phyloP scores from a whole-genome alignment of 1,140 invertebrate species.

The Drosophila sucinea region DNA sequence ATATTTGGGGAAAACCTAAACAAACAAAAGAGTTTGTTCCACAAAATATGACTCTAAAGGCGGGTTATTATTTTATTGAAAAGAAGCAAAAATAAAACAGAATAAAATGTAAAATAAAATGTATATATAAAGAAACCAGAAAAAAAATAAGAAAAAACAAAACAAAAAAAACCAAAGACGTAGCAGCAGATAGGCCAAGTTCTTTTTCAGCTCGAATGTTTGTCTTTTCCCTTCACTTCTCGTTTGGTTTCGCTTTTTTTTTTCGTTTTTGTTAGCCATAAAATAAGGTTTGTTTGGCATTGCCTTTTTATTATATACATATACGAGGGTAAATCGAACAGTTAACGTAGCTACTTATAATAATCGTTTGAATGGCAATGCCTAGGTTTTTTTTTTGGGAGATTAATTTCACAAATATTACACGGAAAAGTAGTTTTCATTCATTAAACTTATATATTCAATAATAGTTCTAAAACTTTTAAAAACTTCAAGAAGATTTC shows the following conservation, averaged over 20 bases:
- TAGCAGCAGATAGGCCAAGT: conserved; percentile 4
- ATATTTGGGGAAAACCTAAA: conserved; percentile 17
- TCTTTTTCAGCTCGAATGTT: conserved; percentile 14
- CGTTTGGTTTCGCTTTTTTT: conserved; percentile 40
- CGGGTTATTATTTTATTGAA: conserved; percentile 42
- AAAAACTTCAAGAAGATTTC: too few species aligned
- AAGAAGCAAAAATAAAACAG: conserved; percentile 31
- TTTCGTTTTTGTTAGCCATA: conserved; percentile 70
- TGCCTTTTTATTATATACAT: conserved; percentile 60
- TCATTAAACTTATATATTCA: too few species aligned
- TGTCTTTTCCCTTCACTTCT: conserved; percentile 22
- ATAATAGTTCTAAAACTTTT: too few species aligned
- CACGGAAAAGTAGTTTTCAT: too few species aligned
- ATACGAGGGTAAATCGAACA: not conserved
- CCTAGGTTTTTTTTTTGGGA: too few species aligned
- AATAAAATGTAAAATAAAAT: conserved; percentile 71
- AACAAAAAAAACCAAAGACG: conserved; percentile 16
- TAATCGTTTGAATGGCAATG: not conserved
- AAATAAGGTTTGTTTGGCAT: conserved; percentile 77
- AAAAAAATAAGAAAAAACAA: not conserved
- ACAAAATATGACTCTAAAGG: conserved; percentile 13
- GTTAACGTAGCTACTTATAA: not conserved
- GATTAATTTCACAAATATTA: too few species aligned
- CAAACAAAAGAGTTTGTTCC: conserved; percentile 17
- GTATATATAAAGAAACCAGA: not conserved